These are phyloP conservation scores for Ptychodera flava DNA, from an alignment of 35 echinoderm and acorn worm species.

Conservation along the genomic window DNA sequence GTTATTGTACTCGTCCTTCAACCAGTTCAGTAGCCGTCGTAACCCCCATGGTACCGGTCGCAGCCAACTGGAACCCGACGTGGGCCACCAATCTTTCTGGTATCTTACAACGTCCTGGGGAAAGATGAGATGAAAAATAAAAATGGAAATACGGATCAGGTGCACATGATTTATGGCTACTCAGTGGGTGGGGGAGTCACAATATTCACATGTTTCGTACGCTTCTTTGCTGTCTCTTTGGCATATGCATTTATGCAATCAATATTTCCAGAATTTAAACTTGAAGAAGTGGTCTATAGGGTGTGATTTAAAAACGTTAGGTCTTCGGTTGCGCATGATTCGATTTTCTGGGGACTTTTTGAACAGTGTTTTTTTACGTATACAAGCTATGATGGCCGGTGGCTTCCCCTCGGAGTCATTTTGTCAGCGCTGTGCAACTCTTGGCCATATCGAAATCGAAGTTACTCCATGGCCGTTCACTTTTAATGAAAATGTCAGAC, in stretches of 20 bases:
- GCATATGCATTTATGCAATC: not conserved
- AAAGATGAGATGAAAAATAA: not conserved
- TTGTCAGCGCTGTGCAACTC: too few relatives aligned
- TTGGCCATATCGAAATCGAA: too few relatives aligned
- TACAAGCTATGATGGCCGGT: too few relatives aligned
- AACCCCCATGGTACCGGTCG: slow-evolving; percentile 88
- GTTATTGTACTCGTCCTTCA: slow-evolving; percentile 68
- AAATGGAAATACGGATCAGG: not conserved
- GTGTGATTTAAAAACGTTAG: not conserved
- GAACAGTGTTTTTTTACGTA: too few relatives aligned
- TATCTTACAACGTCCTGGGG: slow-evolving; percentile 64
- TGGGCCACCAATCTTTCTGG: slow-evolving; percentile 79
- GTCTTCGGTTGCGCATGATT: too few relatives aligned
- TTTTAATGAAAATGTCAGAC: too few relatives aligned
- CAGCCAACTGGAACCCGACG: slow-evolving; percentile 60
- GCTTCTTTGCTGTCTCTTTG: too few relatives aligned
- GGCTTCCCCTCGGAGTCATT: too few relatives aligned
- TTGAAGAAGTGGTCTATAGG: not conserved
- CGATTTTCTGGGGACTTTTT: too few relatives aligned
- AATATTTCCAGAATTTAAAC: not conserved
- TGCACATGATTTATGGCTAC: not conserved
- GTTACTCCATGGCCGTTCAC: too few relatives aligned
- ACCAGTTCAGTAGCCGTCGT: slow-evolving; percentile 75
- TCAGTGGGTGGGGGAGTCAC: not conserved
- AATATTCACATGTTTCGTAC: too few relatives aligned